A percentile compares a stretch with the other conserved stretches of the same genome.
phyloP scores from a whole-genome alignment of 2,797 vertebrate genomes.

The Sebastes cheni region DNA sequence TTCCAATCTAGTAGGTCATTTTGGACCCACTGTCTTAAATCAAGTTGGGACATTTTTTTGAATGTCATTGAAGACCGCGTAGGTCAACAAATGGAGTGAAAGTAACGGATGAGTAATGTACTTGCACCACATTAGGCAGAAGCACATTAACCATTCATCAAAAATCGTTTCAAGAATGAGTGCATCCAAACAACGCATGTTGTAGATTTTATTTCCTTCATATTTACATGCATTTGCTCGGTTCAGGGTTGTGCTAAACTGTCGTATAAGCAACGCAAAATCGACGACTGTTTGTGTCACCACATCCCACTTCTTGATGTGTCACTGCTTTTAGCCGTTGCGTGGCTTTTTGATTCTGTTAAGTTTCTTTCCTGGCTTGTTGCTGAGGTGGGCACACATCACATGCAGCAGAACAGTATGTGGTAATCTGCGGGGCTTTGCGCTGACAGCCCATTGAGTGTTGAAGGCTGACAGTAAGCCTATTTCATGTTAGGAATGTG shows the following conservation, averaged over 20 bases:
- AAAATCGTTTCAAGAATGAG: not conserved
- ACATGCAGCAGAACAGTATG: slow-evolving; percentile 34
- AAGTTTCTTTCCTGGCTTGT: slow-evolving; percentile 47
- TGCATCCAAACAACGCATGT: not conserved
- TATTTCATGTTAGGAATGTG: slow-evolving; percentile 49
- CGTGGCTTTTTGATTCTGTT: slow-evolving; percentile 18
- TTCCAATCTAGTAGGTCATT: not conserved
- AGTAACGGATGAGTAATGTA: slow-evolving; percentile 26
- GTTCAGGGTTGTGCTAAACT: not conserved
- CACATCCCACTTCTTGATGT: slow-evolving; percentile 28
- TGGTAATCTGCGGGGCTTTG: slow-evolving; percentile 57
- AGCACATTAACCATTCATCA: slow-evolving; percentile 3
- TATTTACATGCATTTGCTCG: not conserved
- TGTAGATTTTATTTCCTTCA: not conserved
- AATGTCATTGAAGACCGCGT: not conserved
- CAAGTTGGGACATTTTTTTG: not conserved
- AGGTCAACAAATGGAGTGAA: slow-evolving; percentile 25
- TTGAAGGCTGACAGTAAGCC: slow-evolving; percentile 63
- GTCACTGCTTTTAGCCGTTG: slow-evolving; percentile 32
- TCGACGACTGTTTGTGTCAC: not conserved
- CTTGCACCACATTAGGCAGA: slow-evolving; percentile 1
- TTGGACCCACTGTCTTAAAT: not conserved
- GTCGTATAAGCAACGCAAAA: not conserved
- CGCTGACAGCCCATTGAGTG: slow-evolving; percentile 51
- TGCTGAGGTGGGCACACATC: slow-evolving; percentile 64